Conservation (phyloP, 2,888 invertebrate genomes). For the Philereme vetulata region DNA sequence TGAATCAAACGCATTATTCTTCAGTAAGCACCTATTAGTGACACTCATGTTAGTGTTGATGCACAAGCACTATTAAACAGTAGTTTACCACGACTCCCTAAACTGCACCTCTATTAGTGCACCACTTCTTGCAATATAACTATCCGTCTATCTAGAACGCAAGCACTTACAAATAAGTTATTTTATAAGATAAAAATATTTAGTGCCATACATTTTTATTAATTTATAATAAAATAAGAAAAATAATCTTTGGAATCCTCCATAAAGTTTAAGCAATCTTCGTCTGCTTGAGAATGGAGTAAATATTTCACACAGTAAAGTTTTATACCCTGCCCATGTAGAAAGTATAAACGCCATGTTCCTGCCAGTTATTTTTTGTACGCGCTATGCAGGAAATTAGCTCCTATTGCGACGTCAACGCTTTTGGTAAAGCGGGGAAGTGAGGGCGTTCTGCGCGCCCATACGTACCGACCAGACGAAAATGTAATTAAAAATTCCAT, state of each 20-base stretch:
- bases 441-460: slow-evolving; percentile 75
- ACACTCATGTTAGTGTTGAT: slow-evolving; percentile 53
- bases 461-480: slow-evolving; percentile 81
- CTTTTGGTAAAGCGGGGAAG: slow-evolving; percentile 80
- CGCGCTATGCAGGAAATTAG: slow-evolving; percentile 83
- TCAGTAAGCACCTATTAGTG: slow-evolving; percentile 54
- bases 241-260: no score
- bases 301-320: slow-evolving; percentile 55
- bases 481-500: slow-evolving; percentile 84
- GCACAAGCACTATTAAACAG: slow-evolving; percentile 64
- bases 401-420: slow-evolving; percentile 83
- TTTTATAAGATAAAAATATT: background rate
- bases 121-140: slow-evolving; percentile 51
- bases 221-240: no score
- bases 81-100: slow-evolving; percentile 43
- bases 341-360: slow-evolving; percentile 71
- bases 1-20: slow-evolving; percentile 45
- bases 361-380: slow-evolving; percentile 74
- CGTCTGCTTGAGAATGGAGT: slow-evolving; percentile 22
- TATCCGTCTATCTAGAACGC: slow-evolving; percentile 23
- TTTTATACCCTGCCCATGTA: slow-evolving; percentile 54
- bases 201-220: no score
- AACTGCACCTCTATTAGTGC: slow-evolving; percentile 62
- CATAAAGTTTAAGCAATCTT: background rate
- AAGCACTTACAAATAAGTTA: slow-evolving; percentile 10